Evolutionary conservation across 2,888 invertebrate genomes (phyloP).

Genomic region (Ectemnius lituratus): DNA sequence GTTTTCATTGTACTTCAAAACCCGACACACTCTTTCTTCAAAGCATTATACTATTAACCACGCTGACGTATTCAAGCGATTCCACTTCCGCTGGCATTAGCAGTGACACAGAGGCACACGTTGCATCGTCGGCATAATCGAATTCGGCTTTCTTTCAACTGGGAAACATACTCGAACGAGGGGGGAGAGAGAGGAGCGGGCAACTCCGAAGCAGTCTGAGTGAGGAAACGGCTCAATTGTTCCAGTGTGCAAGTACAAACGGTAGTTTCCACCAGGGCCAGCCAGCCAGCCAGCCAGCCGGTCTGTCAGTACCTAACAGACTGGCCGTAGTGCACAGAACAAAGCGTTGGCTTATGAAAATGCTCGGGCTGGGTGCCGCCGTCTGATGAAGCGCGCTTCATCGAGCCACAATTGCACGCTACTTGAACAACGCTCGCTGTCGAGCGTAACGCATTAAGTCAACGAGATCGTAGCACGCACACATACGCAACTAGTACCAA

Average conservation of each 20-base stretch:
- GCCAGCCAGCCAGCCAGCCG: too few species aligned
- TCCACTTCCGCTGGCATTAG: slow-evolving; percentile 4
- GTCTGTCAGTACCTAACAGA: too few species aligned
- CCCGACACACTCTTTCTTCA: not conserved
- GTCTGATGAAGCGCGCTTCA: slow-evolving; percentile 4
- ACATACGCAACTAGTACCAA: slow-evolving; percentile 6
- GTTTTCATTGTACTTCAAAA: slow-evolving; percentile 21
- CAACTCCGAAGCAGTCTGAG: too few species aligned
- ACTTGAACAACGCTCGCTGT: slow-evolving; percentile 1
- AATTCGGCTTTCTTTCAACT: not conserved
- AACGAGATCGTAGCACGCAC: slow-evolving; percentile 24
- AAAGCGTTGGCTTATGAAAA: too few species aligned
- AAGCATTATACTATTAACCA: slow-evolving; percentile 6
- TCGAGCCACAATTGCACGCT: slow-evolving; percentile 7
- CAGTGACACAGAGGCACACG: not conserved
- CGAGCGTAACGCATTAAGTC: slow-evolving; percentile 25
- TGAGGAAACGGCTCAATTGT: too few species aligned
- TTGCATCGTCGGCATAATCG: not conserved
- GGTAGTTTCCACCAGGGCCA: too few species aligned
- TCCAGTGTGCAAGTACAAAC: too few species aligned
- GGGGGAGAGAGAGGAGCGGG: too few species aligned
- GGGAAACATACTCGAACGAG: not conserved
- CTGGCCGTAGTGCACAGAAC: too few species aligned
- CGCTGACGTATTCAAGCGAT: slow-evolving; percentile 17
- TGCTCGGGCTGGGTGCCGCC: not conserved